Percentiles rank a stretch among this genome's conserved stretches.
These are phyloP conservation scores for Tetragonula carbonaria DNA, from an alignment of 2,888 invertebrate genomes.

Conservation along the genomic window DNA sequence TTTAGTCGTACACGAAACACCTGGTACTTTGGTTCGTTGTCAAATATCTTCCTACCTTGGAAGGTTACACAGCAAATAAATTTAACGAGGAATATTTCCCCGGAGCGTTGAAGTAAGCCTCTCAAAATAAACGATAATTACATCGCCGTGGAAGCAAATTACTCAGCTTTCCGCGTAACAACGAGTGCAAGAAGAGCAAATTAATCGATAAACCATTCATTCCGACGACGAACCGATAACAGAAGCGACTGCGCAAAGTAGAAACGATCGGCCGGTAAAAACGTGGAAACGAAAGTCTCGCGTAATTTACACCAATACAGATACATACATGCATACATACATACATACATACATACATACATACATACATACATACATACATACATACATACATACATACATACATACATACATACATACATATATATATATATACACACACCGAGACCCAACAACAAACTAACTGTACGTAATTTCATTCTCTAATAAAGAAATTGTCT, in stretches of 20 bases:
- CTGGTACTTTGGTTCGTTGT: slow-evolving; percentile 53
- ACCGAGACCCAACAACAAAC: neutral
- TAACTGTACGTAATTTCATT: neutral
- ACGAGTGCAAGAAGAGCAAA: slow-evolving; percentile 12
- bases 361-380: too few species aligned
- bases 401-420: too few species aligned
- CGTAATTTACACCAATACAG: neutral
- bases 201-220: slow-evolving; percentile 36
- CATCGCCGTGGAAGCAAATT: slow-evolving; percentile 25
- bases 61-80: slow-evolving; percentile 21
- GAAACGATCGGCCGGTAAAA: neutral
- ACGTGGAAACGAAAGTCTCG: neutral
- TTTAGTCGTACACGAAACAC: slow-evolving; percentile 64
- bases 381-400: too few species aligned
- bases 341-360: neutral
- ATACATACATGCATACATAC: too few species aligned
- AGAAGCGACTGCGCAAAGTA: slow-evolving; percentile 16
- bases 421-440: too few species aligned
- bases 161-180: neutral
- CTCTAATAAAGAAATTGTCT: neutral
- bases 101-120: slow-evolving; percentile 12
- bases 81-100: slow-evolving; percentile 24
- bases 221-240: slow-evolving; percentile 28
- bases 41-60: slow-evolving; percentile 48
- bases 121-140: slow-evolving; percentile 38